Percentiles rank a stretch among this genome's conserved stretches.
Conservation (phyloP, 2,797 vertebrate genomes). For the Sebastes iracundus region DNA sequence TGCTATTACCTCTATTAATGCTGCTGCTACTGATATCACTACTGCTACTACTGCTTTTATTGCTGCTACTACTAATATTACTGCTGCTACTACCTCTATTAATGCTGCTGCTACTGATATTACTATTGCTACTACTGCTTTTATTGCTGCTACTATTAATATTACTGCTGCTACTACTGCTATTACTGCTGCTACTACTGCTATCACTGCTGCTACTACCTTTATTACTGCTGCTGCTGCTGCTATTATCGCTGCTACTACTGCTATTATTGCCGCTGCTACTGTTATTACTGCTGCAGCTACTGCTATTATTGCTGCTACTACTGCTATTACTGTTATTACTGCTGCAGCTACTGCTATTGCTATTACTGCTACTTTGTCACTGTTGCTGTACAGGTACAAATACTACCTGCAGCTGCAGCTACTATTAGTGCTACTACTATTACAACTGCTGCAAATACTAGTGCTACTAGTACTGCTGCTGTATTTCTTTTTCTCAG, state of each 20-base stretch:
- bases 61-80: background rate
- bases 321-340: background rate
- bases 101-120: background rate
- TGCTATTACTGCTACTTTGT: background rate
- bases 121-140: background rate
- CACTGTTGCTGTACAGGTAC: background rate
- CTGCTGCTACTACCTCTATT: rapidly evolving
- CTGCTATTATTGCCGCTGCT: background rate
- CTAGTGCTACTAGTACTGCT: background rate
- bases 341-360: too few species aligned
- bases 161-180: background rate
- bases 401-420: background rate
- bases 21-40: background rate
- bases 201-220: background rate
- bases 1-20: background rate
- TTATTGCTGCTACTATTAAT: background rate
- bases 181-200: background rate
- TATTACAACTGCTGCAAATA: too few species aligned
- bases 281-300: background rate
- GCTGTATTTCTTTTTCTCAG: background rate
- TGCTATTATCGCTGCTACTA: background rate
- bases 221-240: background rate
- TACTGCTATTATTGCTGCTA: background rate
- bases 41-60: background rate
- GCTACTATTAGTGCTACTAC: background rate